Evolutionary conservation across 2,113 vertebrate species (phyloP).

Genomic region (Gila orcuttii): DNA sequence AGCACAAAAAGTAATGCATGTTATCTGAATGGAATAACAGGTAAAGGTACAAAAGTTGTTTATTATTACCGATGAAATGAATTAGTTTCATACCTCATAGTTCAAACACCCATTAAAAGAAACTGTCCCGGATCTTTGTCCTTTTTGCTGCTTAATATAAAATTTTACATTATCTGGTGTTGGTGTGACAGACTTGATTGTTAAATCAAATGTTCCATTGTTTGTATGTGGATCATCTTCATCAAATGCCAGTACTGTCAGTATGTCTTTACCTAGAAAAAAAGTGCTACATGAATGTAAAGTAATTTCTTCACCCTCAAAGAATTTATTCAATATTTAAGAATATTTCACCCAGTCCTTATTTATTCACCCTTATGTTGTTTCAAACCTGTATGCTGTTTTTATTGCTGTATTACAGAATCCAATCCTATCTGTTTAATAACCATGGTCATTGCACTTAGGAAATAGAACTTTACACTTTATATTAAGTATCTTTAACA

Average conservation of each 20-base stretch:
- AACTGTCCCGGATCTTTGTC: constrained; percentile 51
- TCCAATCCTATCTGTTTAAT: too few species aligned
- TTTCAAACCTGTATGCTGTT: neutral
- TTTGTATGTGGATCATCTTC: neutral
- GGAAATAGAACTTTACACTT: too few species aligned
- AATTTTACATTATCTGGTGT: constrained; percentile 64
- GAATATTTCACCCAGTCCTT: neutral
- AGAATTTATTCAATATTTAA: neutral
- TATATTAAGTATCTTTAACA: too few species aligned
- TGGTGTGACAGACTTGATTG: constrained; percentile 64
- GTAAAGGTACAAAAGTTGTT: neutral
- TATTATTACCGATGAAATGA: neutral
- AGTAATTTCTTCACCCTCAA: neutral
- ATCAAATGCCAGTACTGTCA: constrained; percentile 38
- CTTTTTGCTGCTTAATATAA: neutral
- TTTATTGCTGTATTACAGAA: too few species aligned
- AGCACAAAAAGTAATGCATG: neutral
- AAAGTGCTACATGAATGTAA: neutral
- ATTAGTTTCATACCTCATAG: constrained; percentile 66
- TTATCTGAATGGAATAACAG: neutral
- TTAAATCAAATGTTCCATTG: constrained; percentile 58
- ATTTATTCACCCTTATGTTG: neutral
- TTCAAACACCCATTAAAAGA: constrained; percentile 74
- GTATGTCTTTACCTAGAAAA: neutral
- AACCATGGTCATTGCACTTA: too few species aligned